These are phyloP conservation scores for Furcifer pardalis DNA, from an alignment of 2,797 vertebrate genomes.

Conservation along the genomic window DNA sequence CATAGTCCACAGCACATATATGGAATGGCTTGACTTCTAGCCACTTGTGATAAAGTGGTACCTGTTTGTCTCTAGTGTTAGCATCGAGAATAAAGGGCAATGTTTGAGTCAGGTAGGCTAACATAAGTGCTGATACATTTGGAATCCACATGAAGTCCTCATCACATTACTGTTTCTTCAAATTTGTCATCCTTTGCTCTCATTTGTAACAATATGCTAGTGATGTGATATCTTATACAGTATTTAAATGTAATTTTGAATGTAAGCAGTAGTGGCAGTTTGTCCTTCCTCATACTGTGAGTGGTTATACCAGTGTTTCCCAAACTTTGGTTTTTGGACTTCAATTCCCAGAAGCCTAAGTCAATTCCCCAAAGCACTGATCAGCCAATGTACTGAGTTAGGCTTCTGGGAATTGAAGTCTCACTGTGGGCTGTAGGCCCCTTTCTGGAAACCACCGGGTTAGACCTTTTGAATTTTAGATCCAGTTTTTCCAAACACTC, in stretches of 20 bases:
- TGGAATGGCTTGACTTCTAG: background rate
- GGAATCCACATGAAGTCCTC: background rate
- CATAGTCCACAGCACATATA: background rate
- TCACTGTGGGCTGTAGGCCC: too few relatives aligned
- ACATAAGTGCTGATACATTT: background rate
- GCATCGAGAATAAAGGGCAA: background rate
- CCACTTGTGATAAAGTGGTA: background rate
- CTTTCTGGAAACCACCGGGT: too few relatives aligned
- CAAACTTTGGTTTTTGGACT: too few relatives aligned
- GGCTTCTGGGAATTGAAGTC: too few relatives aligned
- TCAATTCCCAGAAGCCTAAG: too few relatives aligned
- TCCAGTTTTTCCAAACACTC: too few relatives aligned
- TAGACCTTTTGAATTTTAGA: too few relatives aligned
- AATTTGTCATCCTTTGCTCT: background rate
- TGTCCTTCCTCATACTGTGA: too few relatives aligned
- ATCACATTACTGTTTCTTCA: background rate
- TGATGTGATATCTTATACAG: background rate
- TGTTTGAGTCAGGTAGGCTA: background rate
- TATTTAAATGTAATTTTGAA: background rate
- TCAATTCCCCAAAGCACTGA: too few relatives aligned
- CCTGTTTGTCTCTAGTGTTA: background rate
- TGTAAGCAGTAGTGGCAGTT: too few relatives aligned
- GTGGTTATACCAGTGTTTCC: too few relatives aligned
- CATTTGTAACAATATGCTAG: background rate
- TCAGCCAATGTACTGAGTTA: too few relatives aligned